A percentile compares a stretch with the other conserved stretches of the same genome.
These are phyloP conservation scores for Sminthurides aquaticus DNA, from an alignment of 2,888 invertebrate genomes.

Conservation along the genomic window DNA sequence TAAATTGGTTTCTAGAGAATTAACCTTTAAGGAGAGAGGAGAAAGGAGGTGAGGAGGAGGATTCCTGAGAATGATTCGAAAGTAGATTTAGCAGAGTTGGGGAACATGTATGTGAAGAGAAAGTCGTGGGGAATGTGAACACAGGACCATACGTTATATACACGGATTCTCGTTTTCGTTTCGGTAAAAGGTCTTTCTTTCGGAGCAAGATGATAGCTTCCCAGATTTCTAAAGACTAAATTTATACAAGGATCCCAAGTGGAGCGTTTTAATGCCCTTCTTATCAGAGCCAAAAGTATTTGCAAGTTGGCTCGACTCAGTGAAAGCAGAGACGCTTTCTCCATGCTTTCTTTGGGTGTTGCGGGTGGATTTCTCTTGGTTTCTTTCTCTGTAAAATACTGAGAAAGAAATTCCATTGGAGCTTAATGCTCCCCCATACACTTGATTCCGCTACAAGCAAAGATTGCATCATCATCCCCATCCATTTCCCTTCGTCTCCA, in stretches of 20 bases:
- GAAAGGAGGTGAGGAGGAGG: background rate
- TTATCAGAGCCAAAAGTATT: conserved; percentile 1
- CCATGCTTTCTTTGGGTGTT: background rate
- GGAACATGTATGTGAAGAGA: too few species aligned
- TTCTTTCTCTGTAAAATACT: background rate
- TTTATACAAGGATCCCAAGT: background rate
- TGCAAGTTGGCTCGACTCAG: too few species aligned
- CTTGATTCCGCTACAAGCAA: background rate
- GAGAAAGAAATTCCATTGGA: background rate
- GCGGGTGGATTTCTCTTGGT: background rate
- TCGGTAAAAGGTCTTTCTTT: too few species aligned
- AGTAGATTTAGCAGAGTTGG: too few species aligned
- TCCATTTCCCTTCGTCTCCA: background rate
- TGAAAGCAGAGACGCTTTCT: background rate
- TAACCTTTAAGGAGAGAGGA: background rate
- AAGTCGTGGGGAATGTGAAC: too few species aligned
- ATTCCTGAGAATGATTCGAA: too few species aligned
- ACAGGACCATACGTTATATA: too few species aligned
- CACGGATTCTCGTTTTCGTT: background rate
- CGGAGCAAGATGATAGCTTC: background rate
- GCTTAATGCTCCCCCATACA: background rate
- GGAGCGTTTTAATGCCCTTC: conserved; percentile 1
- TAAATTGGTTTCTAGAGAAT: background rate
- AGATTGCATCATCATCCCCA: conserved; percentile 6
- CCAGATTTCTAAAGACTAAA: background rate